A percentile compares a stretch with the other conserved stretches of the same genome.
Evolutionary conservation across 53 echinoderm and acorn worm genomes (phyloP).

Genomic region (Luidia sarsii): DNA sequence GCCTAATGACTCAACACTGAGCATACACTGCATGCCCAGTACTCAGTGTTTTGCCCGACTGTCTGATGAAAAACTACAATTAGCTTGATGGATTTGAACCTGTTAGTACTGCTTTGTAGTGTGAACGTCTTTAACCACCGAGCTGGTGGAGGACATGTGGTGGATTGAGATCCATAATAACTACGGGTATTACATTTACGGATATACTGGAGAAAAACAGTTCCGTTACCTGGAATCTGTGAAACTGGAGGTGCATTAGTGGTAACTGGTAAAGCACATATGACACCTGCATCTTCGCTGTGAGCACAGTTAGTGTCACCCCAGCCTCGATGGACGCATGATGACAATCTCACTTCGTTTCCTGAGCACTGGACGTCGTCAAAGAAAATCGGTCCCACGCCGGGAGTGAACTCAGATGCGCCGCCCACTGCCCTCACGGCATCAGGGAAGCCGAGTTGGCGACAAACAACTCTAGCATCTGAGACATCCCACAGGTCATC

Average conservation of each 20-base stretch:
- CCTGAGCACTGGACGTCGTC: constrained; percentile 3
- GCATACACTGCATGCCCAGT: no score
- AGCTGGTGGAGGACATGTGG: no score
- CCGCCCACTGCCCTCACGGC: background rate
- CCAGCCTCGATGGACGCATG: background rate
- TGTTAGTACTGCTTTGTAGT: no score
- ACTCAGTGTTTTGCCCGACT: no score
- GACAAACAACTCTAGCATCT: constrained; percentile 41
- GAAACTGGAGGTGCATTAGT: background rate
- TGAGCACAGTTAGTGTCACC: background rate
- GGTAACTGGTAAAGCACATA: background rate
- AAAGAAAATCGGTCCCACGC: background rate
- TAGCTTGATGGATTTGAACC: no score
- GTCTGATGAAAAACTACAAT: no score
- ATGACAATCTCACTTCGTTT: background rate
- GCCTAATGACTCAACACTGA: no score
- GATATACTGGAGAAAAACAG: no score
- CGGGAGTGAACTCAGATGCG: background rate
- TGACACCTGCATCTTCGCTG: constrained; percentile 5
- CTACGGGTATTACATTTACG: no score
- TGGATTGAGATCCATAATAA: no score
- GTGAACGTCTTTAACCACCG: no score
- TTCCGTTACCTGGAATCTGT: background rate
- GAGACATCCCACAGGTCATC: constrained; percentile 11
- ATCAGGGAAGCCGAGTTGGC: constrained; percentile 8